phyloP scores from a whole-genome alignment of 2,113 vertebrate species.

The Syngnathus scovelli region DNA sequence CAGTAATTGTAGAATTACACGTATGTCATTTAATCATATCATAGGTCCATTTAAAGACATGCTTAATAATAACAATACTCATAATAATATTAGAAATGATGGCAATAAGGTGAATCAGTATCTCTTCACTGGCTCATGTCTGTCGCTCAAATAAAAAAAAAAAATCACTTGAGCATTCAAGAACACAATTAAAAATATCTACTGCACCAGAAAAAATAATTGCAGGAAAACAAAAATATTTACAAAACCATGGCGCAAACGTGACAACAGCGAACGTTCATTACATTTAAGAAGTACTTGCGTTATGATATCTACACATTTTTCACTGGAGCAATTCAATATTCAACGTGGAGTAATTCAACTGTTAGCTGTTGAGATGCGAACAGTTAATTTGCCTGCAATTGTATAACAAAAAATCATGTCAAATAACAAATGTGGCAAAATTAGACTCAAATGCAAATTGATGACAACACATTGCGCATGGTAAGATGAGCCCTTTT shows the following conservation, averaged over 20 bases:
- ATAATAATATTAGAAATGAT: constrained; percentile 30
- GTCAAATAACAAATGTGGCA: background rate
- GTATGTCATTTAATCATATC: constrained; percentile 64
- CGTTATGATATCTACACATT: constrained; percentile 4
- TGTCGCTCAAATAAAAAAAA: constrained; percentile 33
- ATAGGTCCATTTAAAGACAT: constrained; percentile 72
- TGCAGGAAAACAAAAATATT: background rate
- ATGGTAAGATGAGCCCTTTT: constrained; percentile 38
- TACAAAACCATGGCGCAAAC: constrained; percentile 29
- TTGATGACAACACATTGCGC: background rate
- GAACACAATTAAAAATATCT: constrained; percentile 37
- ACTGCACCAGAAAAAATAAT: constrained; percentile 40
- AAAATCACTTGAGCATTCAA: constrained; percentile 29
- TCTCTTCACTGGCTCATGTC: constrained; percentile 27
- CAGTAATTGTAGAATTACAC: constrained; percentile 51
- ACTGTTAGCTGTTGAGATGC: background rate
- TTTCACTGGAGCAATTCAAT: background rate
- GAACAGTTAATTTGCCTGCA: background rate
- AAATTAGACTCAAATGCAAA: constrained; percentile 9
- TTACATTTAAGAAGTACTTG: constrained; percentile 60
- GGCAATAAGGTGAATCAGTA: constrained; percentile 11
- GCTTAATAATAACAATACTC: constrained; percentile 63
- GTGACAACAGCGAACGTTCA: constrained; percentile 41
- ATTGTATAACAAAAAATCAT: background rate
- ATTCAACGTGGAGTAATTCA: background rate